phyloP scores from a whole-genome alignment of 2,888 invertebrate genomes.

The Epinotia bilunana region DNA sequence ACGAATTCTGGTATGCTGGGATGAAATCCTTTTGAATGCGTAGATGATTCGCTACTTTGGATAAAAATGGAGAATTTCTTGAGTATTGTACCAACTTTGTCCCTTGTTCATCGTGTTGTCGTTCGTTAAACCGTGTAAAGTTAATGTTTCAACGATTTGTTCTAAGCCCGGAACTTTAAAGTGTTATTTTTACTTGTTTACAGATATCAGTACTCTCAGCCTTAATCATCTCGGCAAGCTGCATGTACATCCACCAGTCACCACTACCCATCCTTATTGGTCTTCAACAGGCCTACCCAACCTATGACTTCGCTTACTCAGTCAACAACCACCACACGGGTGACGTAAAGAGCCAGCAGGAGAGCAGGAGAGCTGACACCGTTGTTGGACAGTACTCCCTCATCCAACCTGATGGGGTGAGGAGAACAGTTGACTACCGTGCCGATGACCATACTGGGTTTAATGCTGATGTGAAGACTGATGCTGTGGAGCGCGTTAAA shows the following conservation, averaged over 20 bases:
- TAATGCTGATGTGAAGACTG: conserved; percentile 80
- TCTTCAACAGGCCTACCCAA: conserved; percentile 54
- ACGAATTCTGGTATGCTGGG: too few species aligned
- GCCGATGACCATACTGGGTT: conserved; percentile 83
- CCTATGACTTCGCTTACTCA: conserved; percentile 83
- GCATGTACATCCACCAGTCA: conserved; percentile 68
- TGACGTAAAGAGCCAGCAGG: conserved; percentile 82
- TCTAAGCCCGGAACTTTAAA: too few species aligned
- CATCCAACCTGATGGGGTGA: conserved; percentile 82
- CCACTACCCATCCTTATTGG: conserved; percentile 52
- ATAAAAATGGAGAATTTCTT: too few species aligned
- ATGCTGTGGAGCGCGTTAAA: conserved; percentile 46
- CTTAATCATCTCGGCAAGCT: conserved; percentile 66
- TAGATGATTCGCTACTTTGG: too few species aligned
- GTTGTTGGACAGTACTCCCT: conserved; percentile 83
- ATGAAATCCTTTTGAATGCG: too few species aligned
- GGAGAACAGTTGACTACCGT: conserved; percentile 82
- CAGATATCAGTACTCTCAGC: conserved; percentile 59
- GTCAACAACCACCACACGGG: conserved; percentile 82
- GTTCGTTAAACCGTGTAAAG: too few species aligned
- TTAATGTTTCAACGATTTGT: too few species aligned
- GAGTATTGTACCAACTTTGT: too few species aligned
- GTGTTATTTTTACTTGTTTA: conserved; percentile 27
- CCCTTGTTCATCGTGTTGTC: too few species aligned
- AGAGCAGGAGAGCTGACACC: conserved; percentile 78